Base-by-base conservation (phyloP, 2,888 invertebrate species). In the Eurytoma californica region DNA sequence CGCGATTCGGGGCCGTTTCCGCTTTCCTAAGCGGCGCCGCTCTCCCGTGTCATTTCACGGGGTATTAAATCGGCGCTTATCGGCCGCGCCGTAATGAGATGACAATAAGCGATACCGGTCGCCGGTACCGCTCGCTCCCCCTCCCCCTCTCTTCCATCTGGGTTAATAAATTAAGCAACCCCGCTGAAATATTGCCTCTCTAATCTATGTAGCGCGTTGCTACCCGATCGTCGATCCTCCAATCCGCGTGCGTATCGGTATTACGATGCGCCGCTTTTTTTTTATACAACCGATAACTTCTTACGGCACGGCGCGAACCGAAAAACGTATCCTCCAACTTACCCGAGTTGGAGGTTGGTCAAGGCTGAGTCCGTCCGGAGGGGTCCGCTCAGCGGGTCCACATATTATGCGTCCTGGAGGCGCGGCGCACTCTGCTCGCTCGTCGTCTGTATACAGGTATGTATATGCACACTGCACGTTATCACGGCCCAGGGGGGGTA, bases 1-100 rank as follows among this genome's bases (percentile, higher is more conserved):
- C 49, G 39, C 53, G 68, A 68, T 68, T 68, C 75, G 65, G 72
- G 16, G 55, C 55, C 53, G 63, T 76, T 76, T 76, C 75, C 75
- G 75, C 75, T 76, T 76, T 76, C 75, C 67, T 67, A 74, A 49
- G 24, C 55, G 18, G 20, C 51, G 18, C 63, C 39, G 20, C 20
- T 65, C 28, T 69, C 39, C 39, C 39, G 39, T 9, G 49, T 30
- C 55, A 55, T 68, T 68, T 61, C 53, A 78, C 68, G 67, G 55
- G 63, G 68, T 61, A 67, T 67, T 61, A 72, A 78, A 61, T 72
- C 61, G 55, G 16, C 55, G 24, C 67, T n/a, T 28, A 3, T 24
- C 72, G 16, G 20, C 13, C 9, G 20, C 69, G 39, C 53, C 47
- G 49, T 63, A 68, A 75, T 60, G 16, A 66, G 73, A 73, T 73